Evolutionary conservation across 2,888 invertebrate genomes (phyloP).

Genomic region (Latrodectus hesperus): DNA sequence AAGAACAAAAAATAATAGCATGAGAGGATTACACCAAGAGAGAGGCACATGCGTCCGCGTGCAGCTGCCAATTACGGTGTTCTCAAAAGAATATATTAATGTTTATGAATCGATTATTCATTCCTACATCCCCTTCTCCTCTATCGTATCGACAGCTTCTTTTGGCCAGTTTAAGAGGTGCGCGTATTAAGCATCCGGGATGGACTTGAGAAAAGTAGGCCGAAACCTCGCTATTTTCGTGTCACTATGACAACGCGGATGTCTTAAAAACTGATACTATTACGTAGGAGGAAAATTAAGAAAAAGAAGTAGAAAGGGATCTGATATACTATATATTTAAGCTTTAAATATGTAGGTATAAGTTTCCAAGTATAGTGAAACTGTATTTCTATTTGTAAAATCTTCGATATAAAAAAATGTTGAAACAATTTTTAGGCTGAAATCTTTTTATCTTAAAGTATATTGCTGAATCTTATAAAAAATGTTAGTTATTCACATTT

Average conservation of each 20-base stretch:
- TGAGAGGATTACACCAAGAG: too few relatives aligned
- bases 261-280: constrained; percentile 18
- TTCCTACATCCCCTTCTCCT: not conserved
- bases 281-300: constrained; percentile 4
- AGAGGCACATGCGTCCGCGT: too few relatives aligned
- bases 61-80: constrained; percentile 4
- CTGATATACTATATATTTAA: not conserved
- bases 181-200: constrained; percentile 25
- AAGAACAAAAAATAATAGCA: too few relatives aligned
- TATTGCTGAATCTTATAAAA: too few relatives aligned
- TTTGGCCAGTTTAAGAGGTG: constrained; percentile 41
- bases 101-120: constrained; percentile 14
- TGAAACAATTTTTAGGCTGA: too few relatives aligned
- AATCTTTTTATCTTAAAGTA: too few relatives aligned
- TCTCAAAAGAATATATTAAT: constrained; percentile 9
- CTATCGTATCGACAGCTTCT: constrained; percentile 16
- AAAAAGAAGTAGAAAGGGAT: not conserved
- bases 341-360: not conserved
- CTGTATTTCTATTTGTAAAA: not conserved
- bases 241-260: constrained; percentile 40
- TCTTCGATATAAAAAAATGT: not conserved
- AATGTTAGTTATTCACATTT: too few relatives aligned
- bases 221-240: constrained; percentile 31
- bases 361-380: not conserved
- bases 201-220: constrained; percentile 35